Conservation (phyloP, 2,113 vertebrate species). For the Rhinogobius similis region DNA sequence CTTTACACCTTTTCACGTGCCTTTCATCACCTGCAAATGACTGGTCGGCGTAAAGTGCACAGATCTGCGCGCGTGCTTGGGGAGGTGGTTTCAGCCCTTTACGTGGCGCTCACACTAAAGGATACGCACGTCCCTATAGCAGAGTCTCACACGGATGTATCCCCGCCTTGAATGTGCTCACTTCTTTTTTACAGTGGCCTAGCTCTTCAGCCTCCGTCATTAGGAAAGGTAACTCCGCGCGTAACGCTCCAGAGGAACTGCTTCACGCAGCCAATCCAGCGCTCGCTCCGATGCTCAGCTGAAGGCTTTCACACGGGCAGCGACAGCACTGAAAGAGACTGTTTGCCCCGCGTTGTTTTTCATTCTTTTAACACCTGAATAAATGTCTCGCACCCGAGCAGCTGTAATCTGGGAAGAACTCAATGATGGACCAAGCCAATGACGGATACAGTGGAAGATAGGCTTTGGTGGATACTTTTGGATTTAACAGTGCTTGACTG, state of each 20-base stretch:
- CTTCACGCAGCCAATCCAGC: constrained; percentile 16
- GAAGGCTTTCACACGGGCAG: neutral
- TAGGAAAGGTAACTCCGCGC: constrained; percentile 66
- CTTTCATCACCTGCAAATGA: neutral
- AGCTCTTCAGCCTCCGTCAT: constrained; percentile 48
- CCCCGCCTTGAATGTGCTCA: constrained; percentile 69
- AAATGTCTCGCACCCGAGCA: constrained; percentile 43
- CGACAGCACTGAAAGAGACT: neutral
- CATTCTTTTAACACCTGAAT: neutral
- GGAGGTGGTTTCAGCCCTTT: constrained; percentile 5
- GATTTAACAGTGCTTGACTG: constrained; percentile 62
- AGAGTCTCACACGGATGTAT: constrained; percentile 55
- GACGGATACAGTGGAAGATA: constrained; percentile 44
- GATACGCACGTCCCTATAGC: constrained; percentile 21
- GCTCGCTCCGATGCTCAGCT: neutral
- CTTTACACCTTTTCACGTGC: neutral
- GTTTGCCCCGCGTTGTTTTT: neutral
- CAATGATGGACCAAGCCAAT: constrained; percentile 50
- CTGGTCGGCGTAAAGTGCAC: neutral
- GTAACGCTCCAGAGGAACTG: constrained; percentile 60
- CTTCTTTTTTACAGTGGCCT: constrained; percentile 39
- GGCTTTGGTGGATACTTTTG: constrained; percentile 54
- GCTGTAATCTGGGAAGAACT: constrained; percentile 34
- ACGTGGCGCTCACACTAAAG: constrained; percentile 1
- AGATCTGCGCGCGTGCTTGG: neutral